These are phyloP conservation scores for Rhinolophus sinicus DNA, from an alignment of 2,113 vertebrate species.

Conservation along the genomic window DNA sequence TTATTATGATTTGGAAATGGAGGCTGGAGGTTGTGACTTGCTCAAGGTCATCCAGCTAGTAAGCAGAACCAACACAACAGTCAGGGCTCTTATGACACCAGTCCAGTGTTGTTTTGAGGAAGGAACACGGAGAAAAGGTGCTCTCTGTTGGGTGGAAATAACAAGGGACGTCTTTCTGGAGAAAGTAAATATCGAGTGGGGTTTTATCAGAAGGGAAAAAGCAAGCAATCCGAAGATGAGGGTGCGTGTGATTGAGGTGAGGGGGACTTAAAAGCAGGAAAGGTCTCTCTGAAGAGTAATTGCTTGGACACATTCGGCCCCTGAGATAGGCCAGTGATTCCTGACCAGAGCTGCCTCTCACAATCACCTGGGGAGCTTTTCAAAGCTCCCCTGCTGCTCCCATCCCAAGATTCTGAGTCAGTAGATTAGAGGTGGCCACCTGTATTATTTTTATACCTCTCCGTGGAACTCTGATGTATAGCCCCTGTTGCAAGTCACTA, in stretches of 20 bases:
- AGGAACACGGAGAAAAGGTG: slow-evolving; percentile 12
- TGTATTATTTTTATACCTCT: not conserved
- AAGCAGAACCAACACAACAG: not conserved
- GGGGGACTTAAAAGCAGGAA: not conserved
- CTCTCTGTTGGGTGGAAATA: not conserved
- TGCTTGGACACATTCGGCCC: not conserved
- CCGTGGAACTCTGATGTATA: not conserved
- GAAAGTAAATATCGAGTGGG: not conserved
- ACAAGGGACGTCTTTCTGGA: not conserved
- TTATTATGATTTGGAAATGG: not conserved
- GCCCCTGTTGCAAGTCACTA: not conserved
- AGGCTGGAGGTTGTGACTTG: not conserved
- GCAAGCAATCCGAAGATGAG: not conserved
- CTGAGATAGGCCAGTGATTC: not conserved
- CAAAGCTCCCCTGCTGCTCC: not conserved
- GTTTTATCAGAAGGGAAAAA: not conserved
- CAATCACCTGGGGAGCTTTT: not conserved
- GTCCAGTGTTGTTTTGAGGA: not conserved
- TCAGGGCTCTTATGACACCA: not conserved
- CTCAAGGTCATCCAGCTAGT: not conserved
- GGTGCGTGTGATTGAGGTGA: not conserved
- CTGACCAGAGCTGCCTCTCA: not conserved
- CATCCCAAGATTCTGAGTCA: not conserved
- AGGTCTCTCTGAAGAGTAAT: not conserved
- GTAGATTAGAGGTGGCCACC: not conserved